Base-by-base conservation (phyloP, 2,113 vertebrate species). In the Sorex araneus region DNA sequence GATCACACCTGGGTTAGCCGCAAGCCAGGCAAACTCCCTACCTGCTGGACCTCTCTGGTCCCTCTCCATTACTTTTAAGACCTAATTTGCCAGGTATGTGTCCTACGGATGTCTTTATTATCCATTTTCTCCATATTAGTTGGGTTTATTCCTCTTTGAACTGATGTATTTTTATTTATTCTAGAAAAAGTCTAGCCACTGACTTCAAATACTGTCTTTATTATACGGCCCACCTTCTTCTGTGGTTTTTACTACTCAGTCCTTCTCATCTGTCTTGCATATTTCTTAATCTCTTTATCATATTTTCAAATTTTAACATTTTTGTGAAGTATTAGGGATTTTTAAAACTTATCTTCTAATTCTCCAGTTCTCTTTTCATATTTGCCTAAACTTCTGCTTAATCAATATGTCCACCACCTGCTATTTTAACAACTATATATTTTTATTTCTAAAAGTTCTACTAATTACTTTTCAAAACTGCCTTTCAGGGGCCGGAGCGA, bases 401-500 rank as follows among this genome's bases (percentile, higher is more conserved):
- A 74, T 40, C 8, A 13, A 25, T 34, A 45, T 71, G 40, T 50
- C 60, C 84, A 2, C 71, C 36, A 78, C 79, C 76, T 75, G 60
- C 34, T 36, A 87, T 81, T 94, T 86, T 21, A 32, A 60, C 7
- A 47, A 63, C 27, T 86, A 54, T 47, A 32, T 75, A 80, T 75
- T 57, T 92, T 73, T 67, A 81, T 40, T 86, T 50, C 47, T 69
- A 81, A 54, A 84, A 57, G 67, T 19, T 74, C 27, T 67, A 77
- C 18, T 32, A 67, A 28, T 70, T 57, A 66, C 69, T 82, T 86
- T 71, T 54, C 28, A 92, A 86, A 87, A 93, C 47, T 83, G 54
- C 32, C 30, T n/a, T 87, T 3, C 27, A 84, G 40, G 40, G 40
- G 40, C 40, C 7, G 40, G 40, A 40, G 40, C 40, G 7, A 40